Conservation (phyloP, 2,888 invertebrate genomes). For the Palloptera scutellata region DNA sequence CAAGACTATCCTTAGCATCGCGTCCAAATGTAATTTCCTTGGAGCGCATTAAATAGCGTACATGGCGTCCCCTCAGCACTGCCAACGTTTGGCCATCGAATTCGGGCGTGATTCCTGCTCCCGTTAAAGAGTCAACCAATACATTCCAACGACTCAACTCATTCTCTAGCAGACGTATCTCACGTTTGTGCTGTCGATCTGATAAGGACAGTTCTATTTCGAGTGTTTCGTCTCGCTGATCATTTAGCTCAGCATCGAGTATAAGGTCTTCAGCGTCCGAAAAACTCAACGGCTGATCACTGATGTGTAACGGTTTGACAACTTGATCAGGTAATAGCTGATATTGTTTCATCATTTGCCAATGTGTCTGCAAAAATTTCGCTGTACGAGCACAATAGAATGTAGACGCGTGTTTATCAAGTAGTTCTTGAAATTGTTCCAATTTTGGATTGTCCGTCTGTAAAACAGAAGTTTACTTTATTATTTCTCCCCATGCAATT, state of each 20-base stretch:
- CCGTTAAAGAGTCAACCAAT: conserved; percentile 88
- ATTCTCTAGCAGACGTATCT: conserved; percentile 88
- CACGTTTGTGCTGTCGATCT: conserved; percentile 81
- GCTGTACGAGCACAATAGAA: conserved; percentile 91
- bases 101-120: conserved; percentile 80
- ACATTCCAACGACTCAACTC: conserved; percentile 92
- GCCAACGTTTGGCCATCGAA: conserved; percentile 94
- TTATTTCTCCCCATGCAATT: neutral
- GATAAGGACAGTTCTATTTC: conserved; percentile 80
- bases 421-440: conserved; percentile 84
- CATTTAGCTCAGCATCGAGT: conserved; percentile 81
- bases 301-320: conserved; percentile 70
- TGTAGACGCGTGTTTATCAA: conserved; percentile 82
- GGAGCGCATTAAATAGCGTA: conserved; percentile 93
- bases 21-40: conserved; percentile 94
- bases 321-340: conserved; percentile 89
- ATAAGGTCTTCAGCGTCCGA: conserved; percentile 92
- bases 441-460: conserved; percentile 77
- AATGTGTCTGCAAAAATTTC: conserved; percentile 84
- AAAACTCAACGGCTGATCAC: conserved; percentile 76
- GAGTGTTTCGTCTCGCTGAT: conserved; percentile 81
- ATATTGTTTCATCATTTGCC: conserved; percentile 92
- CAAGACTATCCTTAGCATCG: conserved; percentile 84
- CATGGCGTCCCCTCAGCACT: conserved; percentile 88
- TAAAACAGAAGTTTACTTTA: conserved; percentile 32